Percentiles rank a stretch among this genome's conserved stretches.
Conservation (phyloP, 1,140 invertebrate genomes). For the Solenopsis fugax region DNA sequence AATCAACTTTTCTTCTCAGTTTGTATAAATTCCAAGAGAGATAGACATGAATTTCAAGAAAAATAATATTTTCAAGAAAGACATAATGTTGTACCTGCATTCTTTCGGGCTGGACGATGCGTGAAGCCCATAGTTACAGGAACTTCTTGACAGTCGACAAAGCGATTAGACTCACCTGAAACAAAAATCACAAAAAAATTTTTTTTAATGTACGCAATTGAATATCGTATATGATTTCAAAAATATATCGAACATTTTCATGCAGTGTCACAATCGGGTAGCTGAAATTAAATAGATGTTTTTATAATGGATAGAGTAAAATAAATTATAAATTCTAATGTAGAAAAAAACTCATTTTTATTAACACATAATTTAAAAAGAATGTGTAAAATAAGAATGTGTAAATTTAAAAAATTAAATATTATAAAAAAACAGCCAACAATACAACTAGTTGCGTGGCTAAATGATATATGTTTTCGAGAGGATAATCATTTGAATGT, state of each 20-base stretch:
- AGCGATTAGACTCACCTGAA: conserved; percentile 71
- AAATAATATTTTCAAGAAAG: neutral
- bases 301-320: neutral
- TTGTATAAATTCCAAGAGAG: neutral
- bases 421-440: neutral
- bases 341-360: neutral
- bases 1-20: too few relatives aligned
- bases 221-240: neutral
- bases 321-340: neutral
- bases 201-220: neutral
- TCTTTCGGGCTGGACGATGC: conserved; percentile 59
- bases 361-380: neutral
- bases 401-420: too few relatives aligned
- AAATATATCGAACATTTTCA: neutral
- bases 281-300: neutral
- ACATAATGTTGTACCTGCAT: conserved; percentile 61
- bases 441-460: neutral
- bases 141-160: conserved; percentile 38
- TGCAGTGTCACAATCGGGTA: neutral
- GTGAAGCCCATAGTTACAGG: conserved; percentile 57
- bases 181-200: conserved; percentile 18
- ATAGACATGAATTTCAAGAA: neutral
- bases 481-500: neutral
- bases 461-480: neutral
- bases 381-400: too few relatives aligned